Evolutionary conservation across 2,797 vertebrate genomes (phyloP).

Genomic region (Heliangelus exortis): DNA sequence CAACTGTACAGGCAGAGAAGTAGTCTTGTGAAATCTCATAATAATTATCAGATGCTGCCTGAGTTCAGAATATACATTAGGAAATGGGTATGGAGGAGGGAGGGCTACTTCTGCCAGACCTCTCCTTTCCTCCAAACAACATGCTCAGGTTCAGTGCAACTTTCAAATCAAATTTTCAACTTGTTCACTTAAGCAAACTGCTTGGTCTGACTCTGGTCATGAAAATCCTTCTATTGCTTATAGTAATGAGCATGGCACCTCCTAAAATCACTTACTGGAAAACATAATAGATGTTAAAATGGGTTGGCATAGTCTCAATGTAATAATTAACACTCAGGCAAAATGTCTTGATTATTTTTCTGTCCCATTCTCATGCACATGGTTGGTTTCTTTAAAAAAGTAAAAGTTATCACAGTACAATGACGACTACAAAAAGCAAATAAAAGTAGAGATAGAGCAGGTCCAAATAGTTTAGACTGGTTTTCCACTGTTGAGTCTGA

Average conservation of each 20-base stretch:
- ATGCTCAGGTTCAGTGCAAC: rapidly evolving
- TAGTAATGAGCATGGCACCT: neutral
- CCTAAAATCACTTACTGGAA: neutral
- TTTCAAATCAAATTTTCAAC: neutral
- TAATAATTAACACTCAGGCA: neutral
- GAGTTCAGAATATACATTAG: neutral
- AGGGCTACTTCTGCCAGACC: neutral
- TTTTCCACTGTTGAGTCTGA: neutral
- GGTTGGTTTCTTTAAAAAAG: neutral
- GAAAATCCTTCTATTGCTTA: neutral
- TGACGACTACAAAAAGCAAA: neutral
- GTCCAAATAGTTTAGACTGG: neutral
- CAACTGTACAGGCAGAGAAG: neutral
- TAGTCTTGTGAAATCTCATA: rapidly evolving
- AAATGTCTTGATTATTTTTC: neutral
- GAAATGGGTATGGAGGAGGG: neutral
- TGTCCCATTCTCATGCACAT: neutral
- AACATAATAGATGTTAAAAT: neutral
- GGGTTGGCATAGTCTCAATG: neutral
- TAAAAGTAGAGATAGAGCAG: neutral
- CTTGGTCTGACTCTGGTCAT: neutral
- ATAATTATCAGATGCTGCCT: neutral
- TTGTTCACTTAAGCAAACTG: neutral
- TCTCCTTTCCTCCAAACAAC: rapidly evolving
- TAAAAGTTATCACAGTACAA: neutral